Conservation (phyloP, 37 sponge, comb jelly and placozoan genomes). For the Spongilla lacustris region DNA sequence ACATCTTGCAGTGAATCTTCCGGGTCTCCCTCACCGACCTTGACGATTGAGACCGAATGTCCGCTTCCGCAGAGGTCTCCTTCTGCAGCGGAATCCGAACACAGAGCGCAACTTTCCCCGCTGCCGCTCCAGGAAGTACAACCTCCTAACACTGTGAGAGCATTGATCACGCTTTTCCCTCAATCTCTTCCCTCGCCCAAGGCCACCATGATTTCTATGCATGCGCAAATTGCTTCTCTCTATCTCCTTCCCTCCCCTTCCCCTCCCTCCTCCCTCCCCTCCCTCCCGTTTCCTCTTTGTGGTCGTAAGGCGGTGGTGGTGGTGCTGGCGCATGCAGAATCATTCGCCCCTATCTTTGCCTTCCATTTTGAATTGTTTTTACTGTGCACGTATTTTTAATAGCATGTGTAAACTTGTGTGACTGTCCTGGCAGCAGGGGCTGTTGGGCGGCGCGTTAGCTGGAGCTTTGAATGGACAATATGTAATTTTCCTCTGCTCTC, state of each 20-base stretch:
- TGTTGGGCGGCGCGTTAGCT: too few relatives aligned
- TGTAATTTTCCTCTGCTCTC: too few relatives aligned
- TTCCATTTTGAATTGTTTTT: too few relatives aligned
- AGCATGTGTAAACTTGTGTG: too few relatives aligned
- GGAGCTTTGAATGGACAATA: too few relatives aligned
- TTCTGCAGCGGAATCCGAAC: not conserved
- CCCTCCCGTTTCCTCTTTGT: not conserved
- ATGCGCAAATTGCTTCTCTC: not conserved
- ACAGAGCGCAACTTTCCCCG: not conserved
- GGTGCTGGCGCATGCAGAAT: too few relatives aligned
- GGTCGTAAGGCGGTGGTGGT: not conserved
- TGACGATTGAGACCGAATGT: not conserved
- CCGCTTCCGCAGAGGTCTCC: not conserved
- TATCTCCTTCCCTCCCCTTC: not conserved
- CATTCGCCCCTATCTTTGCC: too few relatives aligned
- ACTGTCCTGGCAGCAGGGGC: too few relatives aligned
- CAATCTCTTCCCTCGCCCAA: not conserved
- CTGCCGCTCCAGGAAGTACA: not conserved
- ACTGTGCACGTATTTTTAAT: too few relatives aligned
- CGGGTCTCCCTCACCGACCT: not conserved
- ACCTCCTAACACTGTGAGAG: not conserved
- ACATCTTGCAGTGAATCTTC: not conserved
- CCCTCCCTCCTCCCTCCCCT: conserved; percentile 2
- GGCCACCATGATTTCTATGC: not conserved
- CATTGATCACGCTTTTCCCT: conserved; percentile 2